Percentiles rank a stretch among this genome's conserved stretches.
phyloP scores from a whole-genome alignment of 2,888 invertebrate genomes.

The Digitonthophagus gazella region DNA sequence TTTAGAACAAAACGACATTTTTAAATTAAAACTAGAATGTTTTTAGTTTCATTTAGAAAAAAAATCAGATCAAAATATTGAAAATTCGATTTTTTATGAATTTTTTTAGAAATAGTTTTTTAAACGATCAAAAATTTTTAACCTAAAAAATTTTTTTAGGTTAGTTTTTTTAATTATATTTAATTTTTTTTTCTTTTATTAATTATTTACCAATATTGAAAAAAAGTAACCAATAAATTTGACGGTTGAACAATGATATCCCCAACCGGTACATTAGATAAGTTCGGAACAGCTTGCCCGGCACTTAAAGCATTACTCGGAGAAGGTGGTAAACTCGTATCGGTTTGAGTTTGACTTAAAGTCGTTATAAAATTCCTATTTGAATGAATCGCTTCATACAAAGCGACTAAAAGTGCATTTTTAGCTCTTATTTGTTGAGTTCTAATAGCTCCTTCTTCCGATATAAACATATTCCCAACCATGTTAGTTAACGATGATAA shows the following conservation, averaged over 20 bases:
- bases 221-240: conserved; percentile 91
- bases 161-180: too few relatives aligned
- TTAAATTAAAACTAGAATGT: too few relatives aligned
- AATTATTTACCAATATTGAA: conserved; percentile 83
- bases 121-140: too few relatives aligned
- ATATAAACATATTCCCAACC: conserved; percentile 94
- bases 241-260: conserved; percentile 78
- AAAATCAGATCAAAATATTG: too few relatives aligned
- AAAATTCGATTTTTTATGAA: too few relatives aligned
- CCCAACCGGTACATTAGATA: conserved; percentile 54
- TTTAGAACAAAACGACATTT: too few relatives aligned
- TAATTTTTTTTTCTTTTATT: too few relatives aligned
- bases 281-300: conserved; percentile 54
- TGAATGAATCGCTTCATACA: conserved; percentile 94
- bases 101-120: too few relatives aligned
- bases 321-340: conserved; percentile 74
- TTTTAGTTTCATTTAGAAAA: too few relatives aligned
- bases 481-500: conserved; percentile 79
- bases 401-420: conserved; percentile 84
- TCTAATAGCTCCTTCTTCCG: conserved; percentile 79
- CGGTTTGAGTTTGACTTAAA: conserved; percentile 71
- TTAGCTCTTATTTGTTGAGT: conserved; percentile 71
- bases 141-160: too few relatives aligned
- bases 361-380: conserved; percentile 92
- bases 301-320: conserved; percentile 74